A percentile compares a stretch with the other conserved stretches of the same genome.
Evolutionary conservation across 2,113 vertebrate species (phyloP).

Genomic region (Catagonus wagneri): DNA sequence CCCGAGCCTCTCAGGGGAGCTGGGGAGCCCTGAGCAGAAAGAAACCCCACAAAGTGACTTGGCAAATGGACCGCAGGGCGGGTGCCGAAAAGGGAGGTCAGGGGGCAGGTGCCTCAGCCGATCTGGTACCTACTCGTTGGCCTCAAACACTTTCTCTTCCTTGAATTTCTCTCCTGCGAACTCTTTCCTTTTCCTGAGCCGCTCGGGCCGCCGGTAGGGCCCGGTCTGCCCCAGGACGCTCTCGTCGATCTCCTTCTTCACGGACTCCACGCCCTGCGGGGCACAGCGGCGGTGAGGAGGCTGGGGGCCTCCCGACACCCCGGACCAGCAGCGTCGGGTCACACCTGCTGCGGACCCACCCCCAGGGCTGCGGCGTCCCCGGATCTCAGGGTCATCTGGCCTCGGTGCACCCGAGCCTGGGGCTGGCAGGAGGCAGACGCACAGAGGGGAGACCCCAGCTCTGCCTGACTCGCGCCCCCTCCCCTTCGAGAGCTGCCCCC

Average conservation of each 20-base stretch:
- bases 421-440: background rate
- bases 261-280: constrained; percentile 93
- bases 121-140: constrained; percentile 92
- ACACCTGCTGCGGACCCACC: background rate
- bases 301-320: background rate
- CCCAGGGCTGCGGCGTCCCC: background rate
- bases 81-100: background rate
- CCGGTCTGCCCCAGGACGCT: constrained; percentile 92
- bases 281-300: background rate
- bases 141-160: constrained; percentile 92
- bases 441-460: background rate
- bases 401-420: background rate
- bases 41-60: background rate
- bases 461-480: background rate
- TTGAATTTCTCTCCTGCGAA: constrained; percentile 91
- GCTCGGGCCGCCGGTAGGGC: constrained; percentile 92
- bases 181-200: constrained; percentile 94
- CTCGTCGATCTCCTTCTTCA: constrained; percentile 95
- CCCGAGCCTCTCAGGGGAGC: background rate
- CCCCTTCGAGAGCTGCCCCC: background rate
- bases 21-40: background rate
- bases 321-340: background rate
- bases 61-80: background rate
- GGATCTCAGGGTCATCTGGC: background rate
- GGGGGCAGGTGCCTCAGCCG: fast-evolving